A percentile compares a stretch with the other conserved stretches of the same genome.
Conservation (phyloP, 2,113 vertebrate species). For the Pseudonaja textilis region DNA sequence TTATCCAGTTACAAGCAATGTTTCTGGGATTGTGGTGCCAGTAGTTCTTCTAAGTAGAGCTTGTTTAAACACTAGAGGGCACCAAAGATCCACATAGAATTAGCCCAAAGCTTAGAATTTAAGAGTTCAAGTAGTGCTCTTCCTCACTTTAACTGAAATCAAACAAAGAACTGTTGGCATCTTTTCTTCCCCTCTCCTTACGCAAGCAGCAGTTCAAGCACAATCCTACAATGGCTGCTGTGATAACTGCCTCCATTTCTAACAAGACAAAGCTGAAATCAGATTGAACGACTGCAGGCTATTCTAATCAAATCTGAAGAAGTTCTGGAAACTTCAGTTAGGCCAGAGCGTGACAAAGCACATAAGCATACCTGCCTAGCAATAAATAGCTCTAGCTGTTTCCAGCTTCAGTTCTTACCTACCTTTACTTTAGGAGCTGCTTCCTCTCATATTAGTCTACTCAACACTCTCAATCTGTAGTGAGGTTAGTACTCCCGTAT, state of each 20-base stretch:
- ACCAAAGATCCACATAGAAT: conserved; percentile 38
- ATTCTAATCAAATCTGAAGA: not conserved
- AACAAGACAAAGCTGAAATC: not conserved
- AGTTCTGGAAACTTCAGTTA: not conserved
- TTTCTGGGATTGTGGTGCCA: not conserved
- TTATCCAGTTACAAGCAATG: not conserved
- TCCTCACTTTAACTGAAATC: not conserved
- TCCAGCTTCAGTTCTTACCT: not conserved
- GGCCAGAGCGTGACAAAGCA: not conserved
- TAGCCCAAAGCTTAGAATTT: not conserved
- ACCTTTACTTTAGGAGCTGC: not conserved
- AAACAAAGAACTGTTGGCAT: not conserved
- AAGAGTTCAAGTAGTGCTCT: not conserved
- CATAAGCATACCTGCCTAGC: not conserved
- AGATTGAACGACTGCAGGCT: not conserved
- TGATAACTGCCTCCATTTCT: not conserved
- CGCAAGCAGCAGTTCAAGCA: not conserved
- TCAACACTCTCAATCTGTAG: not conserved
- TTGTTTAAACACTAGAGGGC: conserved; percentile 57
- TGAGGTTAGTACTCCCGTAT: not conserved
- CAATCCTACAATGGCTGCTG: not conserved
- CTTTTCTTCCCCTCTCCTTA: not conserved
- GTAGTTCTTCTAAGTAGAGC: not conserved
- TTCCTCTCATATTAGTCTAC: not conserved
- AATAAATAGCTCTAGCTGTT: not conserved